Percentiles rank a stretch among this genome's conserved stretches.
Conservation (phyloP, 53 echinoderm and acorn worm genomes). For the Arbacia lixula region DNA sequence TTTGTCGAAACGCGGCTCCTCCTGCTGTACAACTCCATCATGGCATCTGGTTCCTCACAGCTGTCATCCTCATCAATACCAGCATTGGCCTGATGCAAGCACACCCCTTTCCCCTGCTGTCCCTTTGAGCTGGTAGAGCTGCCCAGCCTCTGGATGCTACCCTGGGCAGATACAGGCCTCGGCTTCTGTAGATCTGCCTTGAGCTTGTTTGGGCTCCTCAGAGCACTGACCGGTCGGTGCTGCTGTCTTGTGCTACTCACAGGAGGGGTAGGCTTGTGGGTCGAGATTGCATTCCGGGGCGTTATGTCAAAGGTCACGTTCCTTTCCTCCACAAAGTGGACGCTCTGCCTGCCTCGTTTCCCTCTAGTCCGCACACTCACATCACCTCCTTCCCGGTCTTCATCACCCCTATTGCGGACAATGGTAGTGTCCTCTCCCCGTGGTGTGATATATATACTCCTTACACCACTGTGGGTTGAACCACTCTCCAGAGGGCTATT, state of each 20-base stretch:
- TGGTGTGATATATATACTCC: constrained; percentile 22
- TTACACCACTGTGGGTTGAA: constrained; percentile 52
- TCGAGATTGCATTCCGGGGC: constrained; percentile 4
- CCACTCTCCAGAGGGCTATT: constrained; percentile 4
- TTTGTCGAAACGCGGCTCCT: neutral
- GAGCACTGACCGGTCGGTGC: constrained; percentile 33
- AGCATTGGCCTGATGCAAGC: neutral
- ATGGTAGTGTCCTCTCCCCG: constrained; percentile 1
- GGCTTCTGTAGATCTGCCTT: constrained; percentile 1
- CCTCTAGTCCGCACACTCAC: neutral
- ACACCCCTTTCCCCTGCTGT: too few relatives aligned
- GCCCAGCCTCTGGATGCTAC: neutral
- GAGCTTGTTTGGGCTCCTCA: neutral
- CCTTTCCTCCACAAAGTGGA: constrained; percentile 66
- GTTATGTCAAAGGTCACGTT: constrained; percentile 69
- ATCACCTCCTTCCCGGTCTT: neutral
- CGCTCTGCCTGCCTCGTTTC: constrained; percentile 50
- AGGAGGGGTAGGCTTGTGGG: constrained; percentile 21
- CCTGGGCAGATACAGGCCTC: neutral
- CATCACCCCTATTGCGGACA: constrained; percentile 1
- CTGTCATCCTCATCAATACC: neutral
- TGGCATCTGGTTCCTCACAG: neutral
- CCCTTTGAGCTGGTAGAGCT: too few relatives aligned
- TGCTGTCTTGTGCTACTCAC: neutral
- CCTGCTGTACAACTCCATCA: constrained; percentile 1